Evolutionary conservation across 2,113 vertebrate genomes (phyloP), one percentile per base, ranked within the genome.

Genomic region (Asarcornis scutulata): DNA sequence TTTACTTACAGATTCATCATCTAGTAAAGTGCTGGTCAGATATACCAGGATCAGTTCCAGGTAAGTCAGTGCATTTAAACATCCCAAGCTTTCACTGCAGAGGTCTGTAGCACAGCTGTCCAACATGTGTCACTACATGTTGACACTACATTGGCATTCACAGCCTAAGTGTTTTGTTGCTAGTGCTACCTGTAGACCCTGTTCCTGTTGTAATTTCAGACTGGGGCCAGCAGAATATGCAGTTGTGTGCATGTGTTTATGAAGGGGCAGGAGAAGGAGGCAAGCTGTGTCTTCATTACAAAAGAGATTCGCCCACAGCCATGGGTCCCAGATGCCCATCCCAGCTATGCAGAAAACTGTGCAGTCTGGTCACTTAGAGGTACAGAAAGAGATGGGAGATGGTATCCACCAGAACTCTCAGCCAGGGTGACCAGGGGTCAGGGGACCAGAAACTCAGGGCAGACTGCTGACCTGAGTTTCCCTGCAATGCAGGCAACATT

Each of bases 391-490:
- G 1, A 21, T n/a, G 9, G 11, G 31, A 75, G 9, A 32, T 36
- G 25, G 0, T 5, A n/a, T 29, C 6, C 3, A 2, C 21, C 10
- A 32, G 13, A 83, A 71, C 11, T 20, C 10, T 38, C 17, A 32
- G 0, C 13, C 9, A 31, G 16, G 8, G 7, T 56, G 17, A 68
- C 44, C 3, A 68, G 27, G 36, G 9, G 4, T 50, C 3, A 68
- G 27, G 36, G 9, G 4, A 29, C 17, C 9, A 59, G 25, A 74
- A 60, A 42, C 7, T n/a, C 26, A 7, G 16, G 25, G 16, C 0
- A 0, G 18, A 5, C 7, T 20, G 4, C 25, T 59, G 27, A 72
- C 4, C 15, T 56, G 4, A 2, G 3, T 55, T 0, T 18, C 31
- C 7, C 9, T 81, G 32, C 25, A 38, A 1, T 6, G 9, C 6